These are phyloP conservation scores for Crocodylus rhombifer DNA, from an alignment of 2,797 vertebrate genomes.

Conservation along the genomic window DNA sequence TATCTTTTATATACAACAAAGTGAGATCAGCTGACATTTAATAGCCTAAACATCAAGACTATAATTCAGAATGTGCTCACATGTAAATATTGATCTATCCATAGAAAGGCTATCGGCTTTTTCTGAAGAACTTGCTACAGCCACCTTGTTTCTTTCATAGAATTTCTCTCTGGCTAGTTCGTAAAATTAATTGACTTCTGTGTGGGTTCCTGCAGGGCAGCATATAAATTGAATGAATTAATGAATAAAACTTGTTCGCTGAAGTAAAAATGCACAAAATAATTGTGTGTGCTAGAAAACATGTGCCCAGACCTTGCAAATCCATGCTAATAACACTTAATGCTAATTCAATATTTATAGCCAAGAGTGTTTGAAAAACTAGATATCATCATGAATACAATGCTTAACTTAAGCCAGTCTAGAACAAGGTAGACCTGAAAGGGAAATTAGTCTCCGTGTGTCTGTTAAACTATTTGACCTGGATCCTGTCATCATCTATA, in stretches of 20 bases:
- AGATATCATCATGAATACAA: neutral
- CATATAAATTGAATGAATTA: too few species aligned
- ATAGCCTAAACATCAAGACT: conserved; percentile 40
- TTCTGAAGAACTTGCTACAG: conserved; percentile 42
- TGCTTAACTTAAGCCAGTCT: neutral
- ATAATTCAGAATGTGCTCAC: conserved; percentile 50
- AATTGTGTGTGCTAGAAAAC: neutral
- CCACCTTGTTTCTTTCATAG: conserved; percentile 57
- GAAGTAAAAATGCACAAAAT: conserved; percentile 18
- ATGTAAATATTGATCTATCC: conserved; percentile 68
- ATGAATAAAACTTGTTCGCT: neutral
- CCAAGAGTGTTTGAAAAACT: neutral
- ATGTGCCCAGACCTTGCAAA: neutral
- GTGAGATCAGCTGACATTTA: conserved; percentile 70
- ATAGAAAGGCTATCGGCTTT: conserved; percentile 70
- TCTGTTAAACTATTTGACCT: neutral
- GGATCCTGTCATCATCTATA: neutral
- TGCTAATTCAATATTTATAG: neutral
- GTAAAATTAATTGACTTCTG: conserved; percentile 28
- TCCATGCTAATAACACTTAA: neutral
- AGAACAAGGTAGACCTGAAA: neutral
- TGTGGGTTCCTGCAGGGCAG: neutral
- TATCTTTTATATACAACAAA: conserved; percentile 64
- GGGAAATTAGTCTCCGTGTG: neutral
- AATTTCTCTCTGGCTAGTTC: conserved; percentile 34